Base-by-base conservation (phyloP, 64 coral and sea anemone genomes). In the Porites australiensis region DNA sequence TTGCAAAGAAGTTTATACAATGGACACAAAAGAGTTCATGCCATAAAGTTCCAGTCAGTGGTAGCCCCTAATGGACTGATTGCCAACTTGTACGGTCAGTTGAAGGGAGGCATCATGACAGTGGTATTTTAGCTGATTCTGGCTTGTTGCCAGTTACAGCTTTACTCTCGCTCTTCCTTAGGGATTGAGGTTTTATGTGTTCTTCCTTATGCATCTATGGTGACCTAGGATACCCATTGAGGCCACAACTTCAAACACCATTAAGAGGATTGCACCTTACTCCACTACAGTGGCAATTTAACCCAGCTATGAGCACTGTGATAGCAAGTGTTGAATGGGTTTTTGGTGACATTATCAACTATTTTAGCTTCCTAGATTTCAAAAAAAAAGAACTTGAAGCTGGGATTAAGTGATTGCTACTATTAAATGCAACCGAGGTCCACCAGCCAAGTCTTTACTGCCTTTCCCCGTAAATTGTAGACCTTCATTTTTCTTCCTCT, bases 381-480 rank as follows among this genome's bases (percentile, higher is more conserved):
- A 21, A 18, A 8, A 8, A 8, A 8, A 21, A 74, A 74, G 71
- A 21, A 74, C 71, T n/a, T n/a, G n/a, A n/a, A n/a, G n/a, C n/a
- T n/a, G 53, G 53, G 53, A 57, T 8, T 37, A 37, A 37, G 27
- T 1, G 27, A 1, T 37, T 37, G 27, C 0, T 37, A 37, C 27
- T 37, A 37, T 37, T 37, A 37, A 37, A 37, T 37, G 27, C 27
- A 37, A 37, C n/a, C 72, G 88, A 21, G 61, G 44, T 18, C 88
- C 88, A 20, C 58, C 88, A 16, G 73, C 88, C 76, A 90, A 77
- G 44, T 90, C 63, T 64, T 90, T 90, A 6, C 47, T 51, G 68
- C 87, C 87, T 57, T 89, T 89, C 21, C 72, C 87, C 45, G 87
- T 89, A 19, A 89, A 15, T 53, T 75, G 51, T 37, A 89, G 57